A percentile compares a stretch with the other conserved stretches of the same genome.
phyloP scores from a whole-genome alignment of 2,888 invertebrate genomes.

The Anodontia alba region DNA sequence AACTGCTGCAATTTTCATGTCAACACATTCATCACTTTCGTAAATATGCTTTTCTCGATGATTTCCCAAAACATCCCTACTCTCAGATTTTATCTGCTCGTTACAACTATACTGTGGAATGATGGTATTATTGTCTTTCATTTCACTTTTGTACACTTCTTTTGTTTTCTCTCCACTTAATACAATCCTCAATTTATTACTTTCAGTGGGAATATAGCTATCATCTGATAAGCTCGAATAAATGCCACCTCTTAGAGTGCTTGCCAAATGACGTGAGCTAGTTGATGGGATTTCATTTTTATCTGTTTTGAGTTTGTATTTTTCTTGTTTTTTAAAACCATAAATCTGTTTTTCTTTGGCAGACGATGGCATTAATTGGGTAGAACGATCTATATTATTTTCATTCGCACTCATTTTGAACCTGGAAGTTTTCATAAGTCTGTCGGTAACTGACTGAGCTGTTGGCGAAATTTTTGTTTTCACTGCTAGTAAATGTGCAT shows the following conservation, averaged over 20 bases:
- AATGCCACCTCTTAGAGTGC: background rate
- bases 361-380: slow-evolving; percentile 5
- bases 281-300: background rate
- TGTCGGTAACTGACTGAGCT: background rate
- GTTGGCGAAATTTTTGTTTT: background rate
- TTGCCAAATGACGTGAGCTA: background rate
- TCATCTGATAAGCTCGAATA: background rate
- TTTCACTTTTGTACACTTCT: background rate
- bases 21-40: background rate
- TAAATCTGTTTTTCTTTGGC: slow-evolving; percentile 7
- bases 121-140: background rate
- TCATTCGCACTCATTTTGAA: background rate
- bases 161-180: background rate
- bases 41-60: background rate
- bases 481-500: background rate
- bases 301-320: background rate
- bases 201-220: background rate
- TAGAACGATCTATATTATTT: background rate
- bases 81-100: background rate
- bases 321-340: background rate
- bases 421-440: background rate
- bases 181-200: background rate
- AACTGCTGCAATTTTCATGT: background rate
- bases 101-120: too few relatives aligned
- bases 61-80: background rate